Conservation (phyloP, 2,113 vertebrate genomes). For the Geococcyx californianus region DNA sequence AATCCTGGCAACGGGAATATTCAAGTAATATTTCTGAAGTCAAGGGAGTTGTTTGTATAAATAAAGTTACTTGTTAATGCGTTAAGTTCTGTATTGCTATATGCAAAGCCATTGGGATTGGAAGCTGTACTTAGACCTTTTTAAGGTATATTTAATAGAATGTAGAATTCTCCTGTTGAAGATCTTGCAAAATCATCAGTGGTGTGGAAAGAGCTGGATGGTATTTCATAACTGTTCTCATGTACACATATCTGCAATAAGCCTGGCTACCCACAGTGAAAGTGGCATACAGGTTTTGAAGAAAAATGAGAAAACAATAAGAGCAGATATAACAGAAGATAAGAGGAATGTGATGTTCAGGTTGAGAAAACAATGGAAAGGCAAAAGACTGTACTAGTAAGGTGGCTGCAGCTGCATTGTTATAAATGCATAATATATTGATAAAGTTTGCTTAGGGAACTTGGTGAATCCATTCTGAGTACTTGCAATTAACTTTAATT, state of each 20-base stretch:
- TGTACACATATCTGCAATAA: neutral
- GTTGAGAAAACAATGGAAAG: neutral
- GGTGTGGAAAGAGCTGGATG: neutral
- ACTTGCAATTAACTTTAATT: neutral
- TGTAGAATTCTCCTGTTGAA: neutral
- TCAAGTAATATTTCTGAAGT: neutral
- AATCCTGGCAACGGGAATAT: neutral
- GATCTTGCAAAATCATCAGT: neutral
- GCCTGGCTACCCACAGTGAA: neutral
- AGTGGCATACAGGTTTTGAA: neutral
- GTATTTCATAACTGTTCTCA: neutral
- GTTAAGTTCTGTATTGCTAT: neutral
- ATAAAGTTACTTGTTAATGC: neutral
- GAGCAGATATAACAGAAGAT: neutral
- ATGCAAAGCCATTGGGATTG: neutral
- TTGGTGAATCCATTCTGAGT: neutral
- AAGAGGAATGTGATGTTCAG: neutral
- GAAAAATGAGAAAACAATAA: neutral
- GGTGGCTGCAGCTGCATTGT: neutral
- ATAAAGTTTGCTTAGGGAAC: neutral
- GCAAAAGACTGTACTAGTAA: neutral
- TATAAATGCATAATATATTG: neutral
- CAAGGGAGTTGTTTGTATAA: neutral
- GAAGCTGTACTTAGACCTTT: neutral
- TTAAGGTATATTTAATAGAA: neutral